phyloP scores from a whole-genome alignment of 2,888 invertebrate genomes.

The Norana najaformis region DNA sequence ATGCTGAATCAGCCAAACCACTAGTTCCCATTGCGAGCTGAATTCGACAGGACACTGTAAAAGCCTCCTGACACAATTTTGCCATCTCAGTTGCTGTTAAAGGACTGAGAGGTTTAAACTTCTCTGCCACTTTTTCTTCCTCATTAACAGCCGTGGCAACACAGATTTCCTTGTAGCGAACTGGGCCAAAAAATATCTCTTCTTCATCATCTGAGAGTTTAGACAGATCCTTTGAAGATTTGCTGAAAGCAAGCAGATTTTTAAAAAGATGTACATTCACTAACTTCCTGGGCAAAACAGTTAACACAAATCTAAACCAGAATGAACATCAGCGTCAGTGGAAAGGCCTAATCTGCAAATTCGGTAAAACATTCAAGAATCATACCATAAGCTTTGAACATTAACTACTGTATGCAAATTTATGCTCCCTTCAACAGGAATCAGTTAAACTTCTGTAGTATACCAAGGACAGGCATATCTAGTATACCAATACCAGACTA shows the following conservation, averaged over 20 bases:
- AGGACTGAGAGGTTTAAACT: not conserved
- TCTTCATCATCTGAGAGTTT: slow-evolving; percentile 19
- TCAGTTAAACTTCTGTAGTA: no score
- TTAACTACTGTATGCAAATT: no score
- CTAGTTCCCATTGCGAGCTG: not conserved
- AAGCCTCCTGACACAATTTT: slow-evolving; percentile 21
- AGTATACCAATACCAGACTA: not conserved
- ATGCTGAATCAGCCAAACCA: not conserved
- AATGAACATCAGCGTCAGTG: not conserved
- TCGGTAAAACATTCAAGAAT: not conserved
- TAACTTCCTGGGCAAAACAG: not conserved
- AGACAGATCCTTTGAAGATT: not conserved
- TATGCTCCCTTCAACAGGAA: no score
- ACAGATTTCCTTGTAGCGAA: slow-evolving; percentile 18
- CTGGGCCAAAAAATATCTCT: slow-evolving; percentile 19
- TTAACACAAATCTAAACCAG: not conserved
- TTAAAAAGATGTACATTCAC: not conserved
- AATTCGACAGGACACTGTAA: slow-evolving; percentile 3
- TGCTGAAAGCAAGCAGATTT: not conserved
- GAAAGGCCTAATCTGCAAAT: not conserved
- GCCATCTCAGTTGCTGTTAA: slow-evolving; percentile 15
- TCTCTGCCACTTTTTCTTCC: not conserved
- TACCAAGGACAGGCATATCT: no score
- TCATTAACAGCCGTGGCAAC: not conserved
- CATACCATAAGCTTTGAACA: not conserved